phyloP scores from a whole-genome alignment of 1,140 invertebrate genomes.

The Stenopsyche tienmushanensis region DNA sequence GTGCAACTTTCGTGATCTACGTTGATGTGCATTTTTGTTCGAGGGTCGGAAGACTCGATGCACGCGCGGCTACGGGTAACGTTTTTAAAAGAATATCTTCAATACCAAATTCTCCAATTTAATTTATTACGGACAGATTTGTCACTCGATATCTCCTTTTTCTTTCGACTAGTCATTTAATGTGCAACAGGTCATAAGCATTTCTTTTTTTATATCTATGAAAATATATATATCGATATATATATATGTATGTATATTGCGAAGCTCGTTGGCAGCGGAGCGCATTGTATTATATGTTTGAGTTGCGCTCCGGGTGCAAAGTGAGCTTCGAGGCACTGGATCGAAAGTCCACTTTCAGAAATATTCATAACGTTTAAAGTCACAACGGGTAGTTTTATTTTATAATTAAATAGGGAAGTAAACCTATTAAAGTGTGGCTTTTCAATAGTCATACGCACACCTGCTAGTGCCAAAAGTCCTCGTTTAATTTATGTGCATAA shows the following conservation, averaged over 20 bases:
- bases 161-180: conserved; percentile 37
- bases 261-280: conserved; percentile 20
- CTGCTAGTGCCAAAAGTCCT: conserved; percentile 42
- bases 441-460: conserved; percentile 33
- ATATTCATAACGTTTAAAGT: conserved; percentile 39
- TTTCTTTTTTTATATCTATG: neutral
- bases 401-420: conserved; percentile 37
- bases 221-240: neutral
- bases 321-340: conserved; percentile 8
- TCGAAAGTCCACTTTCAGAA: neutral
- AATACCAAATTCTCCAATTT: conserved; percentile 37
- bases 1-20: conserved; percentile 26
- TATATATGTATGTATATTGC: conserved; percentile 5
- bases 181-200: conserved; percentile 35
- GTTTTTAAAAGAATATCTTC: conserved; percentile 22
- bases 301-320: conserved; percentile 21
- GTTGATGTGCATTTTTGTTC: conserved; percentile 34
- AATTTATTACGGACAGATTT: conserved; percentile 18
- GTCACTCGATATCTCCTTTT: conserved; percentile 17
- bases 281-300: conserved; percentile 37
- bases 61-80: conserved; percentile 24
- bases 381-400: conserved; percentile 42
- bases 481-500: conserved; percentile 38
- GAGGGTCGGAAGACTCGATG: conserved; percentile 38
- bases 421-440: conserved; percentile 35